Conservation (phyloP, 2,797 vertebrate species). For the Tenualosa thibaudeaui region DNA sequence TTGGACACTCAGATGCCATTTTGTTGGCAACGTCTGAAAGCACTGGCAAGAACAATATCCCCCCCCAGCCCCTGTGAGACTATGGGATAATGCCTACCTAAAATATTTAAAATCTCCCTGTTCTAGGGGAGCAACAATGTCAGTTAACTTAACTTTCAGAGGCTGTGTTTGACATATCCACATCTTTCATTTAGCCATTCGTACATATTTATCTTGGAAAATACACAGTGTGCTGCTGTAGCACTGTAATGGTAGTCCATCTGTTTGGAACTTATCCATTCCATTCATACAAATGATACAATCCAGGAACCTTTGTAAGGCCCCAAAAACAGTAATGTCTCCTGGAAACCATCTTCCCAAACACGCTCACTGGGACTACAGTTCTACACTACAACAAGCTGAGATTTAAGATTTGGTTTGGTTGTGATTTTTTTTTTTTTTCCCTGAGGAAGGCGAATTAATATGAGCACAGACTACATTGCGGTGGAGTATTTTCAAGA, state of each 20-base stretch:
- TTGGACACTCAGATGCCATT: not conserved
- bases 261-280: not conserved
- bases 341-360: not conserved
- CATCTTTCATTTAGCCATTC: not conserved
- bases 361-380: not conserved
- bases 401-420: not conserved
- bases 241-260: not conserved
- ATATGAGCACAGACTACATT: not conserved
- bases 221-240: not conserved
- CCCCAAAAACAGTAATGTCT: not conserved
- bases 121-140: not conserved
- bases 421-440: not conserved
- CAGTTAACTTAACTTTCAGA: not conserved
- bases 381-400: not conserved
- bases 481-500: not conserved
- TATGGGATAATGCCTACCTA: not conserved
- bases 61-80: not conserved
- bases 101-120: not conserved
- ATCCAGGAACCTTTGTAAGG: not conserved
- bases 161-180: not conserved
- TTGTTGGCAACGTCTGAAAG: not conserved
- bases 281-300: not conserved
- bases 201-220: not conserved
- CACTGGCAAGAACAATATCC: not conserved
- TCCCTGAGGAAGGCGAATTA: not conserved